Percentiles rank a stretch among this genome's conserved stretches.
Conservation (phyloP, 2,888 invertebrate species). For the Perizoma affinitatum region DNA sequence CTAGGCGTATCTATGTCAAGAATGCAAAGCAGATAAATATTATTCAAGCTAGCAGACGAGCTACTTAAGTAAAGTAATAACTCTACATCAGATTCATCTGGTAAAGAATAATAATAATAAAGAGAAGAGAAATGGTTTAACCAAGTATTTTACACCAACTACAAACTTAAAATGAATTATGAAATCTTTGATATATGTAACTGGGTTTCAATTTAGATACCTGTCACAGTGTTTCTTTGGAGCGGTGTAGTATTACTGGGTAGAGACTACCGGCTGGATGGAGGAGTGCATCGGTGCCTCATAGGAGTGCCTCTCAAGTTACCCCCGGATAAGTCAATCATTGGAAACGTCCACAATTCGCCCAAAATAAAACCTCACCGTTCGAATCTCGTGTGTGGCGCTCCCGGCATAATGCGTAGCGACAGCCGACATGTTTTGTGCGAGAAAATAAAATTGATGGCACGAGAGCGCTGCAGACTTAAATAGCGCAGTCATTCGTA, state of each 20-base stretch:
- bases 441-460: conserved; percentile 84
- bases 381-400: conserved; percentile 80
- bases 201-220: conserved; percentile 61
- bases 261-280: conserved; percentile 39
- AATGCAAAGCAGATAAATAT: conserved; percentile 28
- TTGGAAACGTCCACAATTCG: conserved; percentile 78
- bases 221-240: conserved; percentile 63
- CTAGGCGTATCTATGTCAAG: conserved; percentile 14
- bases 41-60: conserved; percentile 27
- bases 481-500: conserved; percentile 78
- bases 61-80: conserved; percentile 15
- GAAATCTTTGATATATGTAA: conserved; percentile 50
- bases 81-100: too few species aligned
- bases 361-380: conserved; percentile 76
- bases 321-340: conserved; percentile 84
- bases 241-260: conserved; percentile 65
- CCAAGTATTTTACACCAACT: conserved; percentile 40
- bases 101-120: conserved; percentile 9
- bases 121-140: conserved; percentile 29
- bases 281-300: conserved; percentile 51
- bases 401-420: conserved; percentile 77
- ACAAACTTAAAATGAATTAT: conserved; percentile 39
- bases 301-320: conserved; percentile 78
- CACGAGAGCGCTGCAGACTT: conserved; percentile 73
- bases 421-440: conserved; percentile 83